These are phyloP conservation scores for Macrosoma leucophasiata DNA, from an alignment of 2,888 invertebrate genomes.

Conservation along the genomic window DNA sequence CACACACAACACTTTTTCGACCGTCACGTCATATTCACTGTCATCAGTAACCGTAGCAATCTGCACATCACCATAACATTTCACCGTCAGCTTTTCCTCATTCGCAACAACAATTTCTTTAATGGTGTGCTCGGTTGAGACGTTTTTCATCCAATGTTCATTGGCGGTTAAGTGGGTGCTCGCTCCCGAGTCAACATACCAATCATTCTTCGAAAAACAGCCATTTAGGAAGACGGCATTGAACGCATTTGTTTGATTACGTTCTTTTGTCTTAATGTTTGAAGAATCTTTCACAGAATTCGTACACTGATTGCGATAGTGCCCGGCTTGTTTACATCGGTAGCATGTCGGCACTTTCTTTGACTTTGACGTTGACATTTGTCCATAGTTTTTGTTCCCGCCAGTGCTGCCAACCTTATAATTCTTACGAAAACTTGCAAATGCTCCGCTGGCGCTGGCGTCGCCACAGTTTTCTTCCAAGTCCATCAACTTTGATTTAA, in stretches of 20 bases:
- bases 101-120: constrained; percentile 22
- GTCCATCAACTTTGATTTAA: constrained; percentile 25
- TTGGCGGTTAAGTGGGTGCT: constrained; percentile 22
- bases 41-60: constrained; percentile 12
- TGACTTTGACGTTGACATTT: constrained; percentile 23
- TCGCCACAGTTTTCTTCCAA: constrained; percentile 17
- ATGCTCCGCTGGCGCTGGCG: constrained; percentile 16
- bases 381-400: constrained; percentile 18
- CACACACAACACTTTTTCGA: constrained; percentile 21
- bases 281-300: constrained; percentile 13
- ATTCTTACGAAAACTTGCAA: constrained; percentile 23
- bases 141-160: constrained; percentile 16
- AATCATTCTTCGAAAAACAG: constrained; percentile 25
- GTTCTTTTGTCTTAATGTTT: constrained; percentile 20
- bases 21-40: constrained; percentile 18
- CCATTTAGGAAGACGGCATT: constrained; percentile 27
- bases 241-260: constrained; percentile 25
- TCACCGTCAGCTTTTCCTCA: constrained; percentile 15
- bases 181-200: constrained; percentile 29
- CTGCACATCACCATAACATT: constrained; percentile 17
- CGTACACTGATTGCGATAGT: constrained; percentile 26
- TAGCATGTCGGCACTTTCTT: constrained; percentile 19
- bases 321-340: constrained; percentile 27
- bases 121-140: constrained; percentile 5
- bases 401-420: constrained; percentile 19